Evolutionary conservation across 2,113 vertebrate genomes (phyloP).

Genomic region (Podarcis cretensis): DNA sequence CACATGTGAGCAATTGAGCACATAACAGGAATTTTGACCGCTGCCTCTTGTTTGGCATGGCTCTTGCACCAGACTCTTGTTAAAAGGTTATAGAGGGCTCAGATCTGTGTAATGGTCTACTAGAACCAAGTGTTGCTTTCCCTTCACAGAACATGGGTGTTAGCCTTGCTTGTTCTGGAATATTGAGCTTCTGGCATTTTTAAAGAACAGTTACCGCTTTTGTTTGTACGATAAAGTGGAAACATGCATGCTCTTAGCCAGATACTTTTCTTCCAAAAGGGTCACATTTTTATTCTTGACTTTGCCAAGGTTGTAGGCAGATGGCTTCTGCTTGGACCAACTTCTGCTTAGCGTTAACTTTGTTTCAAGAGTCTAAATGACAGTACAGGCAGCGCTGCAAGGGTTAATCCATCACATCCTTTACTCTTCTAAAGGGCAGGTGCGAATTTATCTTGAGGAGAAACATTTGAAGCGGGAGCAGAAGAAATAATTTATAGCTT

Average conservation of each 20-base stretch:
- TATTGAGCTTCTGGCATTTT: not conserved
- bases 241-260: not conserved
- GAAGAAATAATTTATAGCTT: conserved; percentile 45
- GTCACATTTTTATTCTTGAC: not conserved
- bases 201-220: not conserved
- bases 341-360: not conserved
- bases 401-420: conserved; percentile 20
- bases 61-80: not conserved
- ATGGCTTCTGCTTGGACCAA: not conserved
- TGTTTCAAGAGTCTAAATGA: not conserved
- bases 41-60: not conserved
- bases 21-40: not conserved
- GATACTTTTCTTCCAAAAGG: not conserved
- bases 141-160: not conserved
- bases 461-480: conserved; percentile 38
- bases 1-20: not conserved
- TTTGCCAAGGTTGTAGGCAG: not conserved
- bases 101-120: not conserved
- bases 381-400: conserved; percentile 12
- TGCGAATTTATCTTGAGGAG: conserved; percentile 42
- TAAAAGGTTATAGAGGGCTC: not conserved
- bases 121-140: not conserved
- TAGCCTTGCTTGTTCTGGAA: not conserved
- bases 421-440: conserved; percentile 36
- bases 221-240: not conserved